phyloP scores from a whole-genome alignment of 2,797 vertebrate genomes.

The Leuciscus waleckii region DNA sequence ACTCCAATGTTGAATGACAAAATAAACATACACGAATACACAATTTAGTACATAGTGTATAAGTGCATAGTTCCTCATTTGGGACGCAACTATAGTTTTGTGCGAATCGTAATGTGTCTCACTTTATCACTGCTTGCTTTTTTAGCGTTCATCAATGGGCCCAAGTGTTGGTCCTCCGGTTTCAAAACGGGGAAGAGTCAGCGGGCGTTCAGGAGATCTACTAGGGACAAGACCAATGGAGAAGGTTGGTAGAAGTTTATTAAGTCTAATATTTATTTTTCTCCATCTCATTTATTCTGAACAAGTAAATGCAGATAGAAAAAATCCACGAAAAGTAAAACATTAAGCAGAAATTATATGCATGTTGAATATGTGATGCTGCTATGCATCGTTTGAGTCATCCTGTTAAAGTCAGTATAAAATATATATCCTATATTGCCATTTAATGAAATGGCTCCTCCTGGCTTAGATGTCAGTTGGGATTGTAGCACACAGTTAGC shows the following conservation, averaged over 20 bases:
- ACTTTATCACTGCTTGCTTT: conserved; percentile 16
- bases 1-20: background rate
- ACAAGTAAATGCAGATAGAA: background rate
- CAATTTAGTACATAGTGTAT: background rate
- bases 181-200: conserved; percentile 68
- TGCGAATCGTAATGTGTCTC: background rate
- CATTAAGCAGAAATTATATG: background rate
- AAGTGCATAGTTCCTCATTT: background rate
- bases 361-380: background rate
- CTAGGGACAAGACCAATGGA: conserved; percentile 65
- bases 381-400: background rate
- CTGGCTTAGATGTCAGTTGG: conserved; percentile 3
- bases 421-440: background rate
- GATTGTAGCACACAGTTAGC: conserved; percentile 66
- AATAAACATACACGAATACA: background rate
- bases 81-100: background rate
- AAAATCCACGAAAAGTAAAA: background rate
- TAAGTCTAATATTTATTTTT: background rate
- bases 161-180: conserved; percentile 60
- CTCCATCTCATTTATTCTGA: background rate
- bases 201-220: conserved; percentile 67
- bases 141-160: conserved; percentile 80
- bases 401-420: background rate
- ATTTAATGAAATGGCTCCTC: background rate
- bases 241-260: conserved; percentile 66